These are phyloP conservation scores for Pterobdella sp. DNA, from an alignment of 2,888 invertebrate genomes.

Conservation along the genomic window DNA sequence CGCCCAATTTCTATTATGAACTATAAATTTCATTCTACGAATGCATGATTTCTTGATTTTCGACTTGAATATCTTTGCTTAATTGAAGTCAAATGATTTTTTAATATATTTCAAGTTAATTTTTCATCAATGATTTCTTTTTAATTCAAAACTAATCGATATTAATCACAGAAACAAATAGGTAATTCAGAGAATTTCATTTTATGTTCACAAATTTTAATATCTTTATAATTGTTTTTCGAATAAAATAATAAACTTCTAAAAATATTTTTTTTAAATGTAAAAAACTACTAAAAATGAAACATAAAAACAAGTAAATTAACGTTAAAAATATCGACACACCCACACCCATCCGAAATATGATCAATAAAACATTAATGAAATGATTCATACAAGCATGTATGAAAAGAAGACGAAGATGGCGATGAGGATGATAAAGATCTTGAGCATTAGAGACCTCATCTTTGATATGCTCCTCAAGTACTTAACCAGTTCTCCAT, in stretches of 20 bases:
- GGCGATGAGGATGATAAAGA: conserved; percentile 25
- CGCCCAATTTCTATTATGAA: no score
- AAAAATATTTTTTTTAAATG: background rate
- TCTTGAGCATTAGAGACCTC: conserved; percentile 26
- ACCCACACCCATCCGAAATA: background rate
- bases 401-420: conserved; percentile 23
- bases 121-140: no score
- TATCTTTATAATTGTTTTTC: background rate
- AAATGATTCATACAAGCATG: conserved; percentile 4
- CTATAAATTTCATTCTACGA: no score
- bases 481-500: conserved; percentile 27
- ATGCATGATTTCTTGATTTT: no score
- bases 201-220: no score
- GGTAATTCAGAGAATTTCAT: no score
- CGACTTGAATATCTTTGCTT: no score
- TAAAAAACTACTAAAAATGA: background rate
- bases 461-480: conserved; percentile 10
- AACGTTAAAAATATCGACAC: background rate
- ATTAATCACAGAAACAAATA: no score
- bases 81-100: no score
- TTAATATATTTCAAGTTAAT: no score
- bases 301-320: background rate
- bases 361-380: no score
- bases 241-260: background rate
- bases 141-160: no score